Evolutionary conservation across 2,797 vertebrate genomes (phyloP).

Genomic region (Falco cherrug): DNA sequence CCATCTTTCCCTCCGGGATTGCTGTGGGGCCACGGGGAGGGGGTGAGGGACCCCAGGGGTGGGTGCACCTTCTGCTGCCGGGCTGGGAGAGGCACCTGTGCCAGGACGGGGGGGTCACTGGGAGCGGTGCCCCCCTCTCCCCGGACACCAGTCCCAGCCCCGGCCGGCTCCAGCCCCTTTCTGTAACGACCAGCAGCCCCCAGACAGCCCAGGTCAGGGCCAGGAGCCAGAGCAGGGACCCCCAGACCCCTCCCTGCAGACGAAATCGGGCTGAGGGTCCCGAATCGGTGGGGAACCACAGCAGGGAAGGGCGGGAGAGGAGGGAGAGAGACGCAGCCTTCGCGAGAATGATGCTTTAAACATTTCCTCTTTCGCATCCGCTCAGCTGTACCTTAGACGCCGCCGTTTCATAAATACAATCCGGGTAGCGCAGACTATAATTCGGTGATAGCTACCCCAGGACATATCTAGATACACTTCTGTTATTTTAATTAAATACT

Average conservation of each 20-base stretch:
- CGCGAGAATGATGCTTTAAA: conserved; percentile 30
- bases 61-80: not conserved
- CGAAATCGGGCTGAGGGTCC: not conserved
- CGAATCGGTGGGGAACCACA: not conserved
- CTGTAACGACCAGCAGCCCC: not conserved
- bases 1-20: conserved; percentile 16
- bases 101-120: not conserved
- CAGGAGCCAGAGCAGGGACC: not conserved
- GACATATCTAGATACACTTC: conserved; percentile 71
- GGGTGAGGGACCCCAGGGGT: not conserved
- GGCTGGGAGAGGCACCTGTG: not conserved
- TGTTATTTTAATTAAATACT: conserved; percentile 81
- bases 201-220: not conserved
- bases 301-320: not conserved
- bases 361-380: not conserved
- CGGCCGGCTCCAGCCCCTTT: not conserved
- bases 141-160: not conserved
- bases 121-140: not conserved
- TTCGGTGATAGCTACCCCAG: conserved; percentile 74
- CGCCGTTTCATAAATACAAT: conserved; percentile 59
- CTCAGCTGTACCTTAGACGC: conserved; percentile 51
- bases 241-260: not conserved
- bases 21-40: conserved; percentile 21
- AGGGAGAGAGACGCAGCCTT: not conserved
- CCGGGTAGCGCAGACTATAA: conserved; percentile 51